Evolutionary conservation across 2,113 vertebrate species (phyloP).

Genomic region (Murina feae): DNA sequence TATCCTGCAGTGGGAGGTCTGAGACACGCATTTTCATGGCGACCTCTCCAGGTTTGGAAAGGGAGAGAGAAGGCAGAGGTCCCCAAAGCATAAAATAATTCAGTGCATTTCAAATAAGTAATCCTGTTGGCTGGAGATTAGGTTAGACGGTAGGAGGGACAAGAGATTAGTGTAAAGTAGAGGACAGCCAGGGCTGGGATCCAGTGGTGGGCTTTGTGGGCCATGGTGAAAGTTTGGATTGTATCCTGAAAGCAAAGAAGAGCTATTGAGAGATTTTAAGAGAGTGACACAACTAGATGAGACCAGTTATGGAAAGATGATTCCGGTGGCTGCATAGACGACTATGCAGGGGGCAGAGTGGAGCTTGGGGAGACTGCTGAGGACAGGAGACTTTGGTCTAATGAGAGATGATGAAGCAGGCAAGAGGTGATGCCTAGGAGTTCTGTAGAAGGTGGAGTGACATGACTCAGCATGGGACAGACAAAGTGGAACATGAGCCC

Average conservation of each 20-base stretch:
- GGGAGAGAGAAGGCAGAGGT: not conserved
- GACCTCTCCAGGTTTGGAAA: not conserved
- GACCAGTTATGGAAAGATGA: not conserved
- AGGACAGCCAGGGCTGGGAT: not conserved
- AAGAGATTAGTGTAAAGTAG: not conserved
- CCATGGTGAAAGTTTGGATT: not conserved
- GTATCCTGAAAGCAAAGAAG: not conserved
- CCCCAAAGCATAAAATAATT: not conserved
- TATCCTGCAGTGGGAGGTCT: not conserved
- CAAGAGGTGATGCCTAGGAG: not conserved
- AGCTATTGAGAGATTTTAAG: not conserved
- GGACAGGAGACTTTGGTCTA: not conserved
- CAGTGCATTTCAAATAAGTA: not conserved
- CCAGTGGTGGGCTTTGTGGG: not conserved
- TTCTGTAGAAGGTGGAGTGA: not conserved
- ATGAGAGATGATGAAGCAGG: not conserved
- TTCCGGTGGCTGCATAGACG: not conserved
- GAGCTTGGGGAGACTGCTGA: not conserved
- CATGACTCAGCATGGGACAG: not conserved
- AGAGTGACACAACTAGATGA: not conserved
- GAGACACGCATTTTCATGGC: not conserved
- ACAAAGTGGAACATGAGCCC: not conserved
- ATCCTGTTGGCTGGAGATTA: not conserved
- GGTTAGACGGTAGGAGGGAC: not conserved
- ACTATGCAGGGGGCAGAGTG: not conserved